Evolutionary conservation across 2,888 invertebrate species (phyloP), one percentile per base, ranked within the genome.

Genomic region (Cheilosia urbana): DNA sequence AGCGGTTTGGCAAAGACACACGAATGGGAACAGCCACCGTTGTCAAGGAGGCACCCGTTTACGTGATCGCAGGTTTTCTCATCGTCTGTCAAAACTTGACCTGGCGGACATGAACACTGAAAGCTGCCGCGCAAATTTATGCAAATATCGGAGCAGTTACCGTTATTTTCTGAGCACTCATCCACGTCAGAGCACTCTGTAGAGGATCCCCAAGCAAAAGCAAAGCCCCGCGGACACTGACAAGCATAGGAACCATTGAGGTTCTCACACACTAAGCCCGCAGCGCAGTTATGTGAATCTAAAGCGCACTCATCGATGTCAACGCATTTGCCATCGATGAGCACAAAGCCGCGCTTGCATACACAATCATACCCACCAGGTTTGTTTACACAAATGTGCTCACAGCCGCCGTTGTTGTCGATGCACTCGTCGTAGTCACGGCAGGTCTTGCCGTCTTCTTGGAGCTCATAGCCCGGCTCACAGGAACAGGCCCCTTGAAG

Each of bases 401-500:
- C 89, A 88, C 93, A 91, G 34, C 92, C 92, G 0, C 92, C 93
- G 75, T 92, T 93, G 30, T 91, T 87, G 40, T 90, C 89, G 13
- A 90, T 89, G 87, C 94, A 95, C 89, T 95, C 95, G 88, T 95
- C 93, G 17, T 93, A 90, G 89, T 94, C 94, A 9, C 89, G 71
- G 76, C 94, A 94, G 2, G 92, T 90, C 60, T 93, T 93, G 47
- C 92, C 92, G 88, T 94, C 94, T 1, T 88, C 88, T 15, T 87
- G 87, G 3, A 92, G 88, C 2, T 83, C 84, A 47, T 91, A 91
- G 2, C 92, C 93, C n/a, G 79, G 66, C 34, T 91, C 90, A 78
- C 93, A 93, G 6, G 90, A 90, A 83, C 93, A 93, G 17, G 84
- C 53, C 5, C 91, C 91, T 2, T 78, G 87, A 0, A 89, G 88